These are phyloP conservation scores for Branchinecta lindahli DNA, from an alignment of 1,140 invertebrate species.

Conservation along the genomic window DNA sequence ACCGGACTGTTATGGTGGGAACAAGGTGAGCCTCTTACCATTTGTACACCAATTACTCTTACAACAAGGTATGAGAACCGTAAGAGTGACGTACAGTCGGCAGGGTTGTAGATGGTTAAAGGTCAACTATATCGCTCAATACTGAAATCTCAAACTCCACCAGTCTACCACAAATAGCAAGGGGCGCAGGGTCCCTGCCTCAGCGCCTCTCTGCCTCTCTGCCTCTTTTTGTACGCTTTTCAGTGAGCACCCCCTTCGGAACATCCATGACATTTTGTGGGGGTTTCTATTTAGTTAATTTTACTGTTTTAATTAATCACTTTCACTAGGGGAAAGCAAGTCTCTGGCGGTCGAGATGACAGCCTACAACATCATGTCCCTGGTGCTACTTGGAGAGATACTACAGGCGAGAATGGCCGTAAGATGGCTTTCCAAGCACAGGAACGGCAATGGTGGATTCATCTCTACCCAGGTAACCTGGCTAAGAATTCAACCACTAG, in stretches of 20 bases:
- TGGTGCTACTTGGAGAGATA: slow-evolving; percentile 42
- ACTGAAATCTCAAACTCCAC: no score
- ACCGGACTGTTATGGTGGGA: slow-evolving; percentile 35
- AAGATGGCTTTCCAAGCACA: slow-evolving; percentile 53
- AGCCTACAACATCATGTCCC: slow-evolving; percentile 49
- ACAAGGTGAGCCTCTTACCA: slow-evolving; percentile 19
- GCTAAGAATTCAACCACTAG: no score
- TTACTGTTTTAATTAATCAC: not conserved
- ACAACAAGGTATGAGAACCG: no score
- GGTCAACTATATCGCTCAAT: no score
- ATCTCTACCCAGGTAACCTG: slow-evolving; percentile 39
- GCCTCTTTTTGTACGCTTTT: no score
- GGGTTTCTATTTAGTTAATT: not conserved
- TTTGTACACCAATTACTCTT: no score
- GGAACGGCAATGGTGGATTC: slow-evolving; percentile 61
- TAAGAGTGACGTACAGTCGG: no score
- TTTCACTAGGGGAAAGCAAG: slow-evolving; percentile 26
- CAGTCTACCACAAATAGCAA: no score
- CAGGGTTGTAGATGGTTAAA: no score
- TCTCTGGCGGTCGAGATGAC: slow-evolving; percentile 52
- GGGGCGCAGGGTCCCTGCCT: no score
- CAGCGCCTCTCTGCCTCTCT: no score
- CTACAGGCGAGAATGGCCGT: slow-evolving; percentile 39
- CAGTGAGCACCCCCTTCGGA: no score
- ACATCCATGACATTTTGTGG: not conserved